These are phyloP conservation scores for Pseudomyrmex pallidus DNA, from an alignment of 1,140 invertebrate genomes.

Conservation along the genomic window DNA sequence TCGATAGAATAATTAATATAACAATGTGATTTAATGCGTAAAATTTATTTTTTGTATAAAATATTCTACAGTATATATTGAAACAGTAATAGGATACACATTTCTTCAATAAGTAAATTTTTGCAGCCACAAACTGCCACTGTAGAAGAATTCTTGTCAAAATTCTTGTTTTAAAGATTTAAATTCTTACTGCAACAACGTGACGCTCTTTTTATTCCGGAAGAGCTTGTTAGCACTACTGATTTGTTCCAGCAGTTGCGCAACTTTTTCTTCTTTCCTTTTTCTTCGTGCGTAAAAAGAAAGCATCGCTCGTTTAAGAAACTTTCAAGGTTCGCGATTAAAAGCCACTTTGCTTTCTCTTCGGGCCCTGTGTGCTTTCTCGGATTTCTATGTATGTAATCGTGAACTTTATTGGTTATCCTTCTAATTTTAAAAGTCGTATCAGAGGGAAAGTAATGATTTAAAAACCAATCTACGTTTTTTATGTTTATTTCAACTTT, in stretches of 20 bases:
- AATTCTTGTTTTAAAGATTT: background rate
- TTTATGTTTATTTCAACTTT: background rate
- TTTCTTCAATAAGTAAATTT: background rate
- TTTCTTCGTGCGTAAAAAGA: background rate
- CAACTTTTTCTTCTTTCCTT: background rate
- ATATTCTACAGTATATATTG: background rate
- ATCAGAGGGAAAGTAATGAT: background rate
- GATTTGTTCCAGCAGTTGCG: background rate
- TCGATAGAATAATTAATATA: background rate
- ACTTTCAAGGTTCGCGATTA: background rate
- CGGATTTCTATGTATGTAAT: background rate
- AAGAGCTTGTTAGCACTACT: background rate
- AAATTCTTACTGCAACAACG: background rate
- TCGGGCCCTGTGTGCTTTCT: background rate
- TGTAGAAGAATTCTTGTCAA: no score
- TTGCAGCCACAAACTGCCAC: background rate
- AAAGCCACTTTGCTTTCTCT: background rate
- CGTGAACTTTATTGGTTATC: background rate
- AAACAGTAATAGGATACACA: background rate
- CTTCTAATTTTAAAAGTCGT: background rate
- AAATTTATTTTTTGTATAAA: background rate
- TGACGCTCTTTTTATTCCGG: no score
- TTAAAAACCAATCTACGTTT: no score
- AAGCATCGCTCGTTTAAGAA: slow-evolving; percentile 9
- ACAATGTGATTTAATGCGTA: background rate